Percentiles rank a stretch among this genome's conserved stretches.
These are phyloP conservation scores for Cotesia chilonis DNA, from an alignment of 1,140 invertebrate species.

Conservation along the genomic window DNA sequence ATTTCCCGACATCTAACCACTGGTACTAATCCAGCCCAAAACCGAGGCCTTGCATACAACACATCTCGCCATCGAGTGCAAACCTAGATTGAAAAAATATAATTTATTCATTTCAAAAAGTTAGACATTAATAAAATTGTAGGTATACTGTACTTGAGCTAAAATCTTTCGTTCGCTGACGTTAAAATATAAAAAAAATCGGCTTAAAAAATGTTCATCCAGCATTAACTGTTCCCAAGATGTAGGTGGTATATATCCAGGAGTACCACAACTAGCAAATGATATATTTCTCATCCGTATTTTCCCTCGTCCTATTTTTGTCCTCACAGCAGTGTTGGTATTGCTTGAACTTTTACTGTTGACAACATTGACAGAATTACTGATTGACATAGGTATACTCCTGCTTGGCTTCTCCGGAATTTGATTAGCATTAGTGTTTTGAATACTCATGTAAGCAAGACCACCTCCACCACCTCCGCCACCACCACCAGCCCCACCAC, in stretches of 20 bases:
- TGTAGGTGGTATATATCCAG: constrained; percentile 61
- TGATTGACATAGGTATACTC: constrained; percentile 46
- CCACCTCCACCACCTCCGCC: constrained; percentile 56
- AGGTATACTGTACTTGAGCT: constrained; percentile 72
- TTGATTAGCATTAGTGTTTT: constrained; percentile 53
- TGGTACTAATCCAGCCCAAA: constrained; percentile 85
- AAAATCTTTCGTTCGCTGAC: constrained; percentile 79
- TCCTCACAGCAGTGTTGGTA: constrained; percentile 45
- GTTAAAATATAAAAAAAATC: constrained; percentile 88
- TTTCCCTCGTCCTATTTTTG: constrained; percentile 46
- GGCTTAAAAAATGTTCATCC: constrained; percentile 83
- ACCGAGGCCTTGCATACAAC: constrained; percentile 82
- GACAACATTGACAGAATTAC: constrained; percentile 39
- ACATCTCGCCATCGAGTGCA: constrained; percentile 87
- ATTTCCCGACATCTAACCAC: constrained; percentile 85
- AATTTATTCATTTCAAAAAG: not conserved
- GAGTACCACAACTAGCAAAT: constrained; percentile 58
- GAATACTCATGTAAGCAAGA: constrained; percentile 60
- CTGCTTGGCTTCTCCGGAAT: constrained; percentile 68
- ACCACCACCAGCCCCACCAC: constrained; percentile 64
- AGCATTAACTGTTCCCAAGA: constrained; percentile 80
- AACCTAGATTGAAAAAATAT: constrained; percentile 58
- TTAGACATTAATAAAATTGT: not conserved
- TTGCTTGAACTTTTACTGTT: constrained; percentile 55
- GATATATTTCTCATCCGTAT: constrained; percentile 53